Base-by-base conservation (phyloP, 1,140 invertebrate genomes). In the Magallana ariakensis region DNA sequence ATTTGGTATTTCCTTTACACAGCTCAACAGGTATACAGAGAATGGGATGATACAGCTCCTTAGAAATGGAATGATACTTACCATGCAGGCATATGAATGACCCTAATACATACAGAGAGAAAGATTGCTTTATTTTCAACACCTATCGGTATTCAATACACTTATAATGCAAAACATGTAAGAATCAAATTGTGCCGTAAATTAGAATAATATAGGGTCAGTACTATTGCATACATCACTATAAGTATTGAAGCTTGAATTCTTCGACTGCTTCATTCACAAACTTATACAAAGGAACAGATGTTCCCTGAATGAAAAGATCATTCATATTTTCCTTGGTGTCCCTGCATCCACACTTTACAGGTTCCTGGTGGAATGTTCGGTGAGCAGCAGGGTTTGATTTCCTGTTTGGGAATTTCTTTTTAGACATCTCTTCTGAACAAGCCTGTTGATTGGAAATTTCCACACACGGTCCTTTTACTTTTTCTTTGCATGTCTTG, bases 351-450 rank as follows among this genome's bases (percentile, higher is more conserved):
- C 46, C 46, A 56, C 80, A 82, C 10, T 82, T 56, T 5, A 82
- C 80, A 22, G 80, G 46, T 16, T 16, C 15, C n/a, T 54, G 46
- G 16, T 82, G 46, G 6, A 55, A 53, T 16, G 11, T 19, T 10
- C 16, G n/a, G 46, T 55, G 55, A 15, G 16, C 54, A n/a, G 13
- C 8, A n/a, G 33, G 19, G 8, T 22, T 82, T 7, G 80, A 10
- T 82, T 82, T 82, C 80, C 80, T 82, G 46, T 82, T 54, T 55
- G 80, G 80, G 46, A 82, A 82, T 15, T 82, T 82, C 80, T 54
- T 82, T 7, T 13, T 19, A n/a, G 33, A 54, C 15, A 11, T 54
- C 46, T n/a, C 46, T 15, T 54, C 15, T 54, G 33, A 10, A 82
- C 15, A 22, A 15, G 66, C 22, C 15, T 13, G 15, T n/a, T 16